phyloP scores from a whole-genome alignment of 1,140 invertebrate genomes.

The Pantala flavescens region DNA sequence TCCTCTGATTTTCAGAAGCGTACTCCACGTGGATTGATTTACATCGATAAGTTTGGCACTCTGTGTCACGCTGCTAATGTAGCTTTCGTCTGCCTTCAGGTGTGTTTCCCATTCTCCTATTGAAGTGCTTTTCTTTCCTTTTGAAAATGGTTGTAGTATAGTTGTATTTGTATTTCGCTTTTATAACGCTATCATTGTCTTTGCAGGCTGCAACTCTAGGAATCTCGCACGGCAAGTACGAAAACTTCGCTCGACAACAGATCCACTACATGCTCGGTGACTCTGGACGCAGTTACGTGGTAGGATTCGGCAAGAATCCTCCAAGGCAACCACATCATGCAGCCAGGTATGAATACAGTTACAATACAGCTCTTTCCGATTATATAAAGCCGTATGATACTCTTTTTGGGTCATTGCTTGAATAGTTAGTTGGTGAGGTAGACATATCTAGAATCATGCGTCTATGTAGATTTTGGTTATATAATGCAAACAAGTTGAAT shows the following conservation, averaged over 20 bases:
- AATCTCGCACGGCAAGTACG: conserved; percentile 34
- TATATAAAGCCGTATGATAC: too few species aligned
- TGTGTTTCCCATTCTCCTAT: conserved; percentile 20
- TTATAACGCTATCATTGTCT: not conserved
- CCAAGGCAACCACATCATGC: conserved; percentile 43
- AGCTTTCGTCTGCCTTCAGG: conserved; percentile 44
- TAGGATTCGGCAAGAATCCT: conserved; percentile 50
- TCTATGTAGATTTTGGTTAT: too few species aligned
- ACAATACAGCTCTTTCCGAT: too few species aligned
- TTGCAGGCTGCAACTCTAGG: conserved; percentile 36
- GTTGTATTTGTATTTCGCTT: too few species aligned
- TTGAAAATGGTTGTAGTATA: too few species aligned
- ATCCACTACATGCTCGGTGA: conserved; percentile 52
- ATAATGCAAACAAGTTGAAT: too few species aligned
- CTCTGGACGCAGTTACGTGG: conserved; percentile 48
- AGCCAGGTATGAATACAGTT: conserved; percentile 34
- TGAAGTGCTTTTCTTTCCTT: too few species aligned
- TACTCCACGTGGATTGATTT: conserved; percentile 46
- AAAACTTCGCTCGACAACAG: conserved; percentile 47
- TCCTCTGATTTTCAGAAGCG: conserved; percentile 35
- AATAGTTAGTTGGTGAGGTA: too few species aligned
- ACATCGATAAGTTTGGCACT: conserved; percentile 45
- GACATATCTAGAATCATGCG: too few species aligned
- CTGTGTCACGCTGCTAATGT: conserved; percentile 46
- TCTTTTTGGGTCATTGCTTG: too few species aligned